Percentiles rank a stretch among this genome's conserved stretches.
These are phyloP conservation scores for Rhagoletis pomonella DNA, from an alignment of 1,140 invertebrate species.

Conservation along the genomic window DNA sequence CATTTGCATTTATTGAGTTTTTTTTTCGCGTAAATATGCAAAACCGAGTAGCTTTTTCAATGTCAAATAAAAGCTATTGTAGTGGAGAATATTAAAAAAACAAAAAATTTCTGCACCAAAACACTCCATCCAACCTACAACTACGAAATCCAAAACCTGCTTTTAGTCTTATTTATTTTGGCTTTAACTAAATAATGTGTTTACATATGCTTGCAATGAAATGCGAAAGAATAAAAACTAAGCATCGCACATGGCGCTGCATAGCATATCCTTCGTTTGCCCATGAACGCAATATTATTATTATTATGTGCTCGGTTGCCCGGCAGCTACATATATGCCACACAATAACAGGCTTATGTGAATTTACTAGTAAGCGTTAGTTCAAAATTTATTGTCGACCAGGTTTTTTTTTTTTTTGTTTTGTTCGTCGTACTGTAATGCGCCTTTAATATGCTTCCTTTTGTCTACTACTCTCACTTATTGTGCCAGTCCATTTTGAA, in stretches of 20 bases:
- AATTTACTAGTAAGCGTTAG: background rate
- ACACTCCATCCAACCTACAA: too few species aligned
- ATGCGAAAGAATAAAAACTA: background rate
- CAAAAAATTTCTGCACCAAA: too few species aligned
- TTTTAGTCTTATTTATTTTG: background rate
- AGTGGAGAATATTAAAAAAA: too few species aligned
- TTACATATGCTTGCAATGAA: background rate
- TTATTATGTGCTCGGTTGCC: background rate
- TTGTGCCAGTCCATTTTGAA: background rate
- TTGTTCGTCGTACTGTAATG: background rate
- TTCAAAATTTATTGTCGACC: background rate
- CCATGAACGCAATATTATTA: too few species aligned
- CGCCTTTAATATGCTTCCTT: background rate
- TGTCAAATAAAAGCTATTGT: too few species aligned
- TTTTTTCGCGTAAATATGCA: too few species aligned
- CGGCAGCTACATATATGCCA: background rate
- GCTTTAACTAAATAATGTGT: background rate
- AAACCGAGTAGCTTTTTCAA: too few species aligned
- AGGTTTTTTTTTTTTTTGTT: background rate
- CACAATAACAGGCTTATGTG: slow-evolving; percentile 34
- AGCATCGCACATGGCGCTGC: too few species aligned
- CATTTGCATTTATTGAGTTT: too few species aligned
- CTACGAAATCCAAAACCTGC: background rate
- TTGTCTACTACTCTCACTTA: background rate
- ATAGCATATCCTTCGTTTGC: too few species aligned